Evolutionary conservation across 2,113 vertebrate species (phyloP).

Genomic region (Nycticorax nycticorax): DNA sequence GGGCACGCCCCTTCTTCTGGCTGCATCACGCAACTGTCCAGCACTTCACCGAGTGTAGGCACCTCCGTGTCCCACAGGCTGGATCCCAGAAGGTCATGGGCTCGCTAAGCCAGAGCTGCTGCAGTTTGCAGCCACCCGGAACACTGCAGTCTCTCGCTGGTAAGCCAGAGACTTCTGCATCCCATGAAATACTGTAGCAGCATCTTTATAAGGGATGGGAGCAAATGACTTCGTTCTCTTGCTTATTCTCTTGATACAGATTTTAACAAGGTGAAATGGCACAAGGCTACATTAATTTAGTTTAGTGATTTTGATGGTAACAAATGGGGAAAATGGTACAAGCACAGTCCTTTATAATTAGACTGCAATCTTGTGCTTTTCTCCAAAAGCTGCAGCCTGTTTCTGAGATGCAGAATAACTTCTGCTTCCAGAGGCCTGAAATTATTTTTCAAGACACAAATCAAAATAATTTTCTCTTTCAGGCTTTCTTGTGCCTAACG

Average conservation of each 20-base stretch:
- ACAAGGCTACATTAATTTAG: not conserved
- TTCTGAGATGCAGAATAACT: not conserved
- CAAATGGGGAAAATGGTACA: not conserved
- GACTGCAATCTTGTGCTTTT: not conserved
- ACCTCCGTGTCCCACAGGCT: not conserved
- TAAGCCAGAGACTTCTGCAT: not conserved
- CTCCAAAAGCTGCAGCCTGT: not conserved
- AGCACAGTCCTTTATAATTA: not conserved
- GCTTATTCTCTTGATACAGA: not conserved
- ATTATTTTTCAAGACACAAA: constrained; percentile 17
- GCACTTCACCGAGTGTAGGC: not conserved
- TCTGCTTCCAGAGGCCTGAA: not conserved
- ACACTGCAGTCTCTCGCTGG: rapidly evolving
- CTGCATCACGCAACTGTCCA: not conserved
- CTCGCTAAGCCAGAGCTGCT: not conserved
- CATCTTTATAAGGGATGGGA: not conserved
- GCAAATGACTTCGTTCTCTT: not conserved
- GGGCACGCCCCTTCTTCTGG: rapidly evolving
- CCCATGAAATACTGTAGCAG: not conserved
- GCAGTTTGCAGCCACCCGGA: not conserved
- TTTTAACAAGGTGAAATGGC: not conserved
- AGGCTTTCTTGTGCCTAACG: not conserved
- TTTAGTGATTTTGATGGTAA: not conserved
- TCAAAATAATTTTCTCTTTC: not conserved
- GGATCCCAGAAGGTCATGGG: not conserved